phyloP scores from a whole-genome alignment of 2,797 vertebrate species.

The Neopelma chrysocephalum region DNA sequence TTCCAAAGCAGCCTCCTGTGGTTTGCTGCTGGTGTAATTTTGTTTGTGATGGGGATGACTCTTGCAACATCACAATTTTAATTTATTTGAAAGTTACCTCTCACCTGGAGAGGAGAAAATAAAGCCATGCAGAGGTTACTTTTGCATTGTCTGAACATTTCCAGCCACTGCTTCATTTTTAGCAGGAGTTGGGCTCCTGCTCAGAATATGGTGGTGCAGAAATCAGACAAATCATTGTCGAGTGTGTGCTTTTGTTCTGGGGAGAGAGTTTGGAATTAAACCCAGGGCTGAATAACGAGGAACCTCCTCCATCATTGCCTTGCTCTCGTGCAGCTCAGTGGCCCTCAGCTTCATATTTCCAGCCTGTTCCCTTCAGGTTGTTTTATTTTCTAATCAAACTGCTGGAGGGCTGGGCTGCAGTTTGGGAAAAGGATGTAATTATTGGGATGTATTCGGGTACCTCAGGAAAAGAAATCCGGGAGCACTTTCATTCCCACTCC shows the following conservation, averaged over 20 bases:
- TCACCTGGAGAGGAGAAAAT: neutral
- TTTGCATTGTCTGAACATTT: neutral
- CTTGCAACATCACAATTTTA: neutral
- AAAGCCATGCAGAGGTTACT: neutral
- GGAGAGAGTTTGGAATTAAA: neutral
- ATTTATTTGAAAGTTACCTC: neutral
- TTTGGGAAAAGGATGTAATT: neutral
- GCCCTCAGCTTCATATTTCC: conserved; percentile 8
- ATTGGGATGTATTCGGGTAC: neutral
- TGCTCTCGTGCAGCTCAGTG: neutral
- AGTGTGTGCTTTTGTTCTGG: neutral
- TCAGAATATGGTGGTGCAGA: neutral
- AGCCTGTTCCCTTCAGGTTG: neutral
- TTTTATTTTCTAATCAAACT: conserved; percentile 18
- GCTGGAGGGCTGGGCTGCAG: neutral
- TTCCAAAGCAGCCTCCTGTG: neutral
- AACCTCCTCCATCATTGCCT: conserved; percentile 27
- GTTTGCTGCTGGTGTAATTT: neutral
- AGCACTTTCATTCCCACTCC: neutral
- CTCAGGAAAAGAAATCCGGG: conserved; percentile 13
- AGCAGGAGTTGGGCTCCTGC: conserved; percentile 14
- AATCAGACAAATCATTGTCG: conserved; percentile 23
- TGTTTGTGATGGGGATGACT: neutral
- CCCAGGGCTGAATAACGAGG: conserved; percentile 19
- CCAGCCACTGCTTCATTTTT: conserved; percentile 1